These are phyloP conservation scores for Porites divaricata DNA, from an alignment of 92 coral and sea anemone genomes.

Conservation along the genomic window DNA sequence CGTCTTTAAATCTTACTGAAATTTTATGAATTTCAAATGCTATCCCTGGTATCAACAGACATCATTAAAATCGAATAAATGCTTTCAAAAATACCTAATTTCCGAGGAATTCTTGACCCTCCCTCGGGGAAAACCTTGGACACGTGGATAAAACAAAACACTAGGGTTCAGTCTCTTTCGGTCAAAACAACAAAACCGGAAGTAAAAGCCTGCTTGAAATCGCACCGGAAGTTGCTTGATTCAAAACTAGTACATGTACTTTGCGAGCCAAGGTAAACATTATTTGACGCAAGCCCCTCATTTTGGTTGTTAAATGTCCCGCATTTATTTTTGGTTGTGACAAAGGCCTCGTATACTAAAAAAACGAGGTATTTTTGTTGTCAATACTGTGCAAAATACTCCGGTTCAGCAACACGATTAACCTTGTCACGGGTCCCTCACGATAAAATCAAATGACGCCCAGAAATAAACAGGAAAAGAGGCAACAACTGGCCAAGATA, in stretches of 20 bases:
- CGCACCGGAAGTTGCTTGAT: not conserved
- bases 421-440: too few relatives aligned
- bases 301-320: not conserved
- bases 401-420: too few relatives aligned
- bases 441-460: too few relatives aligned
- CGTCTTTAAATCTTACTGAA: not conserved
- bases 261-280: too few relatives aligned
- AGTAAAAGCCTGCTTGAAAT: conserved; percentile 4
- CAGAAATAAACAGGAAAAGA: too few relatives aligned
- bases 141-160: conserved; percentile 14
- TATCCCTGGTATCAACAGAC: not conserved
- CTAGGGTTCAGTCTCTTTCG: conserved; percentile 4
- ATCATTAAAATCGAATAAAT: not conserved
- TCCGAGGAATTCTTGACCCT: not conserved
- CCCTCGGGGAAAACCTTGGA: not conserved
- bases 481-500: too few relatives aligned
- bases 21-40: not conserved
- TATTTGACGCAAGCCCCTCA: not conserved
- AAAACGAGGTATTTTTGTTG: too few relatives aligned
- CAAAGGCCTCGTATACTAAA: too few relatives aligned
- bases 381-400: not conserved
- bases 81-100: conserved; percentile 3
- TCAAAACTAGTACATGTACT: not conserved
- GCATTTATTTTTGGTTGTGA: too few relatives aligned
- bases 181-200: not conserved